Evolutionary conservation across 2,888 invertebrate species (phyloP).

Genomic region (Aromia moschata): DNA sequence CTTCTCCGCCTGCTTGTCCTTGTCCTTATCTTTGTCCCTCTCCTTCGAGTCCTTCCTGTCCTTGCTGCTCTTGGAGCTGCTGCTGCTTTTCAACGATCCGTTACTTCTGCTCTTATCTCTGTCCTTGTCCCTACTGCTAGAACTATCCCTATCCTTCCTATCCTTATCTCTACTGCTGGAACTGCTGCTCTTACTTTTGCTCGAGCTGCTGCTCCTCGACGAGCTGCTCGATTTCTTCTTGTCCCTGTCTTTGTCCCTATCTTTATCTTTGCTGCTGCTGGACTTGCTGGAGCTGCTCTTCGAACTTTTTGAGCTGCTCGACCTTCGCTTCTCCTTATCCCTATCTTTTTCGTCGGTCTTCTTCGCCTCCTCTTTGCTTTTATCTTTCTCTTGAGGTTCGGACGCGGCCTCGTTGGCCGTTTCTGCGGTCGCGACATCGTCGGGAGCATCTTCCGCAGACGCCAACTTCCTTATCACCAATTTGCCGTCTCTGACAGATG

Average conservation of each 20-base stretch:
- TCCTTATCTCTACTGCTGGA: conserved; percentile 58
- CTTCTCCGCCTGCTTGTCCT: conserved; percentile 71
- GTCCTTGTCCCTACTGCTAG: conserved; percentile 49
- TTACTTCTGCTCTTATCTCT: conserved; percentile 23
- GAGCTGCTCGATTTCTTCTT: conserved; percentile 36
- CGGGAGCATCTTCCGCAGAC: conserved; percentile 26
- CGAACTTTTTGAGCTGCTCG: conserved; percentile 26
- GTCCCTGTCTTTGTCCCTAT: conserved; percentile 46
- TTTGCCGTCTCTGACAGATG: conserved; percentile 77
- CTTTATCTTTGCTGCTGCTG: conserved; percentile 41
- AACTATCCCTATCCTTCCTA: conserved; percentile 50
- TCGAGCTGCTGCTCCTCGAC: conserved; percentile 45
- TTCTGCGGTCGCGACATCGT: background rate
- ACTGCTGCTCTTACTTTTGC: conserved; percentile 50
- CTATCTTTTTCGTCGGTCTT: conserved; percentile 29
- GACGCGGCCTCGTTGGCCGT: background rate
- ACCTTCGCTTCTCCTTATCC: conserved; percentile 1
- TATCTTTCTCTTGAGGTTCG: conserved; percentile 31
- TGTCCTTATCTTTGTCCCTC: conserved; percentile 59
- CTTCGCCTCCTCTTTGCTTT: conserved; percentile 29
- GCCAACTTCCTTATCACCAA: conserved; percentile 64
- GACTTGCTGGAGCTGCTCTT: conserved; percentile 33
- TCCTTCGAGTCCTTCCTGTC: conserved; percentile 57
- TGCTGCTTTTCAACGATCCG: conserved; percentile 41
- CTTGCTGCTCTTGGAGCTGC: conserved; percentile 51